phyloP scores from a whole-genome alignment of 1,140 invertebrate species.

The Drosophila azteca region DNA sequence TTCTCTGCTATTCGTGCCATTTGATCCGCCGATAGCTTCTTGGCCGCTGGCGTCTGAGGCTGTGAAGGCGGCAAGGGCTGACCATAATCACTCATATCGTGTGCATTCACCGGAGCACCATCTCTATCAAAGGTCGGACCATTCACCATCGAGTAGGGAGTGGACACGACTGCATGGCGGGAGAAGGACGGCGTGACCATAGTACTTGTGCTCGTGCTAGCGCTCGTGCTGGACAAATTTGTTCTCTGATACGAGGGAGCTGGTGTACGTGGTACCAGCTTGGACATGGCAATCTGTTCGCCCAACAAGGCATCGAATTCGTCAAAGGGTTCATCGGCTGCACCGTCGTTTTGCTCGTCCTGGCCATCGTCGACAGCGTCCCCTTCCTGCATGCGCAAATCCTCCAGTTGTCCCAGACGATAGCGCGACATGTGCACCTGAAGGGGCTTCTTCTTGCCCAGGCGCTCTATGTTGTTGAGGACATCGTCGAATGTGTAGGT shows the following conservation, averaged over 20 bases:
- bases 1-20: constrained; percentile 81
- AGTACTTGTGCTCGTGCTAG: constrained; percentile 26
- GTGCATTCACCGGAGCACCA: constrained; percentile 3
- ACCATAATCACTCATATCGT: constrained; percentile 63
- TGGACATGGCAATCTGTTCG: constrained; percentile 84
- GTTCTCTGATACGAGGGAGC: constrained; percentile 30
- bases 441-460: constrained; percentile 90
- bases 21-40: constrained; percentile 66
- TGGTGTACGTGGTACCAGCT: constrained; percentile 66
- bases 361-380: constrained; percentile 55
- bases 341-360: constrained; percentile 69
- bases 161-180: constrained; percentile 67
- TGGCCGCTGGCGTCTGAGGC: constrained; percentile 52
- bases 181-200: constrained; percentile 72
- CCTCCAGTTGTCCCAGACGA: constrained; percentile 86
- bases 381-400: constrained; percentile 25
- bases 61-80: constrained; percentile 67
- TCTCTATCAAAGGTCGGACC: constrained; percentile 7
- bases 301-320: constrained; percentile 85
- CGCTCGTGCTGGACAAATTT: constrained; percentile 24
- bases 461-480: constrained; percentile 90
- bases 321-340: constrained; percentile 80
- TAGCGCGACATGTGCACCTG: constrained; percentile 86
- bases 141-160: constrained; percentile 54
- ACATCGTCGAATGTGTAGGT: constrained; percentile 94